Percentiles rank a stretch among this genome's conserved stretches.
Evolutionary conservation across 1,140 invertebrate genomes (phyloP).

Genomic region (Dreissena polymorpha): DNA sequence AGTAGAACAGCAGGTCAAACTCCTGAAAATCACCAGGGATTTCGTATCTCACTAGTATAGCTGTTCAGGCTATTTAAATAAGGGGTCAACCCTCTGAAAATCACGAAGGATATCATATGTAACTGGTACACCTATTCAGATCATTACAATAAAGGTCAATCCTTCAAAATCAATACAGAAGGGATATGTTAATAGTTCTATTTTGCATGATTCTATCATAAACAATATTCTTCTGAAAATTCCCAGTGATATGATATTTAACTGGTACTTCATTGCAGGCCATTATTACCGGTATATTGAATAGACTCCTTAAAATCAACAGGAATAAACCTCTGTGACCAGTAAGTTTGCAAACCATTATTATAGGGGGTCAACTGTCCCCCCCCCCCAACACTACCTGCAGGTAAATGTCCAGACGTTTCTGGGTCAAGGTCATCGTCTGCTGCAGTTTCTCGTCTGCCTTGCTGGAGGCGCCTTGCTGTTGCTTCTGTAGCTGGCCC

Average conservation of each 20-base stretch:
- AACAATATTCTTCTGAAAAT: no score
- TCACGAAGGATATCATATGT: not conserved
- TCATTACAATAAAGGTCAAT: no score
- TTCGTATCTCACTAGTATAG: not conserved
- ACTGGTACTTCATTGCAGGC: no score
- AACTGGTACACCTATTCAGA: not conserved
- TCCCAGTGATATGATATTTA: no score
- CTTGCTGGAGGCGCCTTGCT: conserved; percentile 58
- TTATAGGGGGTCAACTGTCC: no score
- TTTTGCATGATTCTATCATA: no score
- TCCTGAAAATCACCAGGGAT: conserved; percentile 83
- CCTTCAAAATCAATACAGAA: no score
- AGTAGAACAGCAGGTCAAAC: conserved; percentile 94
- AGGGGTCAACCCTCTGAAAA: conserved; percentile 19
- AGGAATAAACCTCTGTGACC: no score
- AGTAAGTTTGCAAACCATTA: no score
- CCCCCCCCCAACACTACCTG: conserved; percentile 79
- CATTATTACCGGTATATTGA: no score
- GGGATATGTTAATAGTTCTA: no score
- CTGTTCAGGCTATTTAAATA: not conserved
- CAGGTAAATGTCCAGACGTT: conserved; percentile 90
- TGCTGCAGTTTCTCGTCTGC: conserved; percentile 94
- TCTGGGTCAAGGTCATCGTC: conserved; percentile 94
- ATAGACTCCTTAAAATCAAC: no score
- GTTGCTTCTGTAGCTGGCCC: conserved; percentile 71